These are phyloP conservation scores for Drosophila meridionalis DNA, from an alignment of 2,888 invertebrate species.

Conservation along the genomic window DNA sequence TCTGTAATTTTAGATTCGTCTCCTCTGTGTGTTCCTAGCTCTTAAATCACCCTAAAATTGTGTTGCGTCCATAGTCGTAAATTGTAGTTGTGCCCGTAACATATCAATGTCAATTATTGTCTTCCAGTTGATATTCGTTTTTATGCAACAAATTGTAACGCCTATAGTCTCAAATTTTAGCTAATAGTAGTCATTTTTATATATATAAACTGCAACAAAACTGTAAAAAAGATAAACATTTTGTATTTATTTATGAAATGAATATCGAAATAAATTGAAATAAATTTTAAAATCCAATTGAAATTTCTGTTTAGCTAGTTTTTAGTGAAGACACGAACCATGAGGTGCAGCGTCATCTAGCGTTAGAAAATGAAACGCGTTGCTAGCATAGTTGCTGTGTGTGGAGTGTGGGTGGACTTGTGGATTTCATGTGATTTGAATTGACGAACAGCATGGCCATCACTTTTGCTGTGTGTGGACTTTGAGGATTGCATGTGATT, in stretches of 20 bases:
- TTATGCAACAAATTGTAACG: slow-evolving; percentile 20
- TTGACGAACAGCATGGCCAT: neutral
- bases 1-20: slow-evolving; percentile 28
- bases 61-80: slow-evolving; percentile 70
- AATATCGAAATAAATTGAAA: neutral
- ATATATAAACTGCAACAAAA: slow-evolving; percentile 23
- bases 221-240: slow-evolving; percentile 6
- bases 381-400: neutral
- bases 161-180: slow-evolving; percentile 56
- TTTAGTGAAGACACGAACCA: slow-evolving; percentile 12
- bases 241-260: slow-evolving; percentile 11
- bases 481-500: no score
- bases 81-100: slow-evolving; percentile 37
- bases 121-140: slow-evolving; percentile 55
- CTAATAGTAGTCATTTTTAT: slow-evolving; percentile 32
- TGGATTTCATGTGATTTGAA: neutral
- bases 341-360: slow-evolving; percentile 18
- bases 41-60: slow-evolving; percentile 37
- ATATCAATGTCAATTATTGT: slow-evolving; percentile 57
- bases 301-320: neutral
- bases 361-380: neutral
- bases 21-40: slow-evolving; percentile 68
- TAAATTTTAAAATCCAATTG: neutral
- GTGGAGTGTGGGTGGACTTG: slow-evolving; percentile 12
- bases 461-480: no score